phyloP scores from a whole-genome alignment of 2,888 invertebrate genomes.

The Drosophila affinis region DNA sequence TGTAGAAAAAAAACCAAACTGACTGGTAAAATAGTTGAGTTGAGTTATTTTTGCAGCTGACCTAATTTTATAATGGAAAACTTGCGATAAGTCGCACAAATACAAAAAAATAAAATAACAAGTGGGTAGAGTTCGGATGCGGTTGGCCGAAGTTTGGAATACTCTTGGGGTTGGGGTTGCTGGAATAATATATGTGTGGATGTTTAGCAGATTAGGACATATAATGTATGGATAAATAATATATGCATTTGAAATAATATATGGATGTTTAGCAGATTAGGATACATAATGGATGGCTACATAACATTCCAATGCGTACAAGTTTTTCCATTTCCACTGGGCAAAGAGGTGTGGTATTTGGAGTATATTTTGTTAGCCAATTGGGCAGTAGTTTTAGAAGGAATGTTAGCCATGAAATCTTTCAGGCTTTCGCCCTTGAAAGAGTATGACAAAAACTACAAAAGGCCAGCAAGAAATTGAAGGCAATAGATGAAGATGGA shows the following conservation, averaged over 20 bases:
- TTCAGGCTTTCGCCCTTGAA: neutral
- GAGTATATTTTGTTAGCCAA: no score
- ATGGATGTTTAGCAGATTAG: neutral
- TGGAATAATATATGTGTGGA: neutral
- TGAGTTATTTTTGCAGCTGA: constrained; percentile 81
- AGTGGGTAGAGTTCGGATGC: constrained; percentile 1
- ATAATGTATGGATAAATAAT: neutral
- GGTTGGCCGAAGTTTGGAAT: neutral
- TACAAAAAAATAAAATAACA: constrained; percentile 39
- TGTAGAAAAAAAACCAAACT: constrained; percentile 32
- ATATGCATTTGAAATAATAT: neutral
- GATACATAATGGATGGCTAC: neutral
- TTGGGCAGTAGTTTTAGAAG: neutral
- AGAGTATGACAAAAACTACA: constrained; percentile 12
- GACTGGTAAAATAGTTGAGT: constrained; percentile 71
- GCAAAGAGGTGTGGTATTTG: no score
- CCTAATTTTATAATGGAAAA: constrained; percentile 82
- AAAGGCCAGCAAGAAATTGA: constrained; percentile 27
- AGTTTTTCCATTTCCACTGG: no score
- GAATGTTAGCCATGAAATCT: no score
- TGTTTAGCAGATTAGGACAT: neutral
- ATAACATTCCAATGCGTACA: no score
- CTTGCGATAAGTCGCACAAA: constrained; percentile 74
- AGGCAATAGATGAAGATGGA: constrained; percentile 22
- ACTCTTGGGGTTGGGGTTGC: constrained; percentile 5